Base-by-base conservation (phyloP, 2,797 vertebrate genomes). In the Zenarchopterus dispar region DNA sequence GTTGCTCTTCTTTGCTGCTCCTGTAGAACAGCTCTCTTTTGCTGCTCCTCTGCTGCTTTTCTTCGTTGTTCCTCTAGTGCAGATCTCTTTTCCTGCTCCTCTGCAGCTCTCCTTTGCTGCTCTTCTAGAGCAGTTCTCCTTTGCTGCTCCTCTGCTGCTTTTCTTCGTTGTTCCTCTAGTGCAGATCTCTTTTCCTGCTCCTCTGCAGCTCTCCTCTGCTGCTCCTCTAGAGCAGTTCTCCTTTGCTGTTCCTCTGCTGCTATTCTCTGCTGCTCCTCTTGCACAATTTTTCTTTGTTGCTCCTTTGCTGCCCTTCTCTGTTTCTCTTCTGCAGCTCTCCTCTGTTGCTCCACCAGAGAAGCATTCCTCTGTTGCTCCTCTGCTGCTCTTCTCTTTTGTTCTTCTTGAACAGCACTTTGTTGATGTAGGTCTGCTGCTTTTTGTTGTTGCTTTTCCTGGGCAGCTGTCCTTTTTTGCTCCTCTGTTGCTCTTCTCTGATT, bases 381-480 rank as follows among this genome's bases (percentile, higher is more conserved):
- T 7, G 11, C 24, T 11, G 42, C 33, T 62, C n/a, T 62, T 23
- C 18, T 62, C 2, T 62, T 26, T 28, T 18, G 17, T 8, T 69
- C 43, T 0, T 73, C 55, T 46, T 33, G 28, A 0, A 17, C 21
- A 15, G 5, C 16, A 31, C 2, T 56, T 1, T 2, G 56, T 6
- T 52, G 21, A 23, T 18, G 22, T 16, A 73, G 28, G 10, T 70
- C 57, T 17, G 15, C 62, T n/a, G 19, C 54, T 51, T 10, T 66
- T 4, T 46, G 58, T 4, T 63, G 28, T 8, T 66, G 43, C 21
- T 62, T 48, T 1, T 44, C 62, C 13, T 18, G 26, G 0, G 8
- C 28, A 33, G 24, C 41, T 68, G 0, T 68, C 0, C 7, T 60
- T 0, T 76, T 57, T 0, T 70, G 54, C n/a, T 68, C 62, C 1